Conservation (phyloP, 2,888 invertebrate genomes). For the Synanthedon myopaeformis region DNA sequence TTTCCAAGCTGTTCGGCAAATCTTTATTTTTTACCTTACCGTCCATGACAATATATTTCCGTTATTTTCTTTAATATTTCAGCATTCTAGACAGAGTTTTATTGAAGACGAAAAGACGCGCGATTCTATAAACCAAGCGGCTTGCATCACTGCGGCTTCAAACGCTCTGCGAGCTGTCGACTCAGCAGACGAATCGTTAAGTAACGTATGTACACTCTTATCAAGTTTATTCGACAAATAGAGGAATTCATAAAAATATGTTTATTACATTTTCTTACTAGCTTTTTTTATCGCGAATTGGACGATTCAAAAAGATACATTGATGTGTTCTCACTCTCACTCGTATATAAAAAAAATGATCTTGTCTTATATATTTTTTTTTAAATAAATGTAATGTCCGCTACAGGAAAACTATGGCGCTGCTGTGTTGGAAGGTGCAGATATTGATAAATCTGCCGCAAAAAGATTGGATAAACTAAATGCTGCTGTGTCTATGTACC, state of each 20-base stretch:
- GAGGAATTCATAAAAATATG: no score
- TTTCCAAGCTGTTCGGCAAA: no score
- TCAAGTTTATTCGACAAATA: no score
- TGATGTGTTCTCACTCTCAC: no score
- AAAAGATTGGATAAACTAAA: slow-evolving; percentile 38
- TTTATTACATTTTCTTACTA: no score
- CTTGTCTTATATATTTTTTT: no score
- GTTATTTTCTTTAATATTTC: not conserved
- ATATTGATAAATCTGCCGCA: slow-evolving; percentile 22
- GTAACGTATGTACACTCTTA: no score
- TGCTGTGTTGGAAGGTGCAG: slow-evolving; percentile 9
- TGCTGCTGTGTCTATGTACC: slow-evolving; percentile 41
- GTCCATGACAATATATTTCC: no score
- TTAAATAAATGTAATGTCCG: no score
- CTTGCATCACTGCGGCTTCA: slow-evolving; percentile 32
- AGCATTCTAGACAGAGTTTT: slow-evolving; percentile 47
- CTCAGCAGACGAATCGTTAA: slow-evolving; percentile 15
- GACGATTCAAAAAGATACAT: no score
- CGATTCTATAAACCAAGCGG: slow-evolving; percentile 30
- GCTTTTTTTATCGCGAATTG: no score
- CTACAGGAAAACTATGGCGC: slow-evolving; percentile 24
- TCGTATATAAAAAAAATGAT: no score
- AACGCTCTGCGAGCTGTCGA: slow-evolving; percentile 24
- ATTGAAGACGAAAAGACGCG: slow-evolving; percentile 36
- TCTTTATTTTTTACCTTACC: not conserved